Conservation (phyloP, 2,888 invertebrate genomes). For the Pristionchus arcanus region DNA sequence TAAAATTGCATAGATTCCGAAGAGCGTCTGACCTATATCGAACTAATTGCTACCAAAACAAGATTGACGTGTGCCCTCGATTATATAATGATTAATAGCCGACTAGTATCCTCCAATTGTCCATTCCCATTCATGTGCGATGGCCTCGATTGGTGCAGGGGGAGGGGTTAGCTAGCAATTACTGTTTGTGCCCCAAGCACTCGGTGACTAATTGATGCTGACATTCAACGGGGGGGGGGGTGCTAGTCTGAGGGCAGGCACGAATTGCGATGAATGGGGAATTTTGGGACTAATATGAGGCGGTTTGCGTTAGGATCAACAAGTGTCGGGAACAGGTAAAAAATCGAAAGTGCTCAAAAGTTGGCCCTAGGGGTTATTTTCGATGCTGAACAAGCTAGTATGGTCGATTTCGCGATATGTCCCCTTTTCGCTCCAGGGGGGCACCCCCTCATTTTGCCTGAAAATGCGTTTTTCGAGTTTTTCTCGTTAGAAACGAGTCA, state of each 20-base stretch:
- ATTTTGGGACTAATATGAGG: too few species aligned
- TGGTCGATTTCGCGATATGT: too few species aligned
- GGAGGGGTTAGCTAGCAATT: neutral
- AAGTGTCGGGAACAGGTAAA: too few species aligned
- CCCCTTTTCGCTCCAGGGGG: too few species aligned
- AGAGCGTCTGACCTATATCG: neutral
- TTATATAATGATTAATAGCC: neutral
- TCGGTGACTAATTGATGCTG: neutral
- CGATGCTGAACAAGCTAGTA: too few species aligned
- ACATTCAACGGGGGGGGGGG: neutral
- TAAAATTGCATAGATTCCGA: too few species aligned
- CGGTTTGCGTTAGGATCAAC: too few species aligned
- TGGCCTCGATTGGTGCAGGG: constrained; percentile 8
- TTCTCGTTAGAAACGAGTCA: too few species aligned
- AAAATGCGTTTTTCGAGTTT: too few species aligned
- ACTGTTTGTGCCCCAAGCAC: neutral
- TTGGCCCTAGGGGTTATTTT: too few species aligned
- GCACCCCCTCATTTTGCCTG: too few species aligned
- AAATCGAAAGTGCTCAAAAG: too few species aligned
- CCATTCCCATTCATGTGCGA: neutral
- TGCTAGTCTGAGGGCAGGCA: neutral
- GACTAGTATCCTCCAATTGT: neutral
- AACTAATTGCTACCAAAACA: neutral
- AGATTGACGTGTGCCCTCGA: neutral
- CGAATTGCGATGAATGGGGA: neutral